Percentiles rank a stretch among this genome's conserved stretches.
Evolutionary conservation across 2,113 vertebrate genomes (phyloP).

Genomic region (Myiozetetes cayanensis): DNA sequence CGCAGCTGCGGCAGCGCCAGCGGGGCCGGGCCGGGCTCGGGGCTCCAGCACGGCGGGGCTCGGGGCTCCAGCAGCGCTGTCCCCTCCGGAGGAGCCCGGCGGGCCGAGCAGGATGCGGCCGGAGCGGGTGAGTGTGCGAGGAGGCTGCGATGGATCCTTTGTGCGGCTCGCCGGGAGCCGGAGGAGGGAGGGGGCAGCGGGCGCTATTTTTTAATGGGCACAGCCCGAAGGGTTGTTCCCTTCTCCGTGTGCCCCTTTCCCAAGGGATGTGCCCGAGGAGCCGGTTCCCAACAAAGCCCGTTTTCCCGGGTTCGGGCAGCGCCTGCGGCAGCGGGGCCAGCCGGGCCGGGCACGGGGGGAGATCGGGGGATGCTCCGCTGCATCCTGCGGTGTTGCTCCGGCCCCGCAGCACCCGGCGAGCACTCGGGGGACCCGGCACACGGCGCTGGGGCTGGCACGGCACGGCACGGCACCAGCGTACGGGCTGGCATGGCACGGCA

Average conservation of each 20-base stretch:
- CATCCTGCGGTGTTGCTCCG: neutral
- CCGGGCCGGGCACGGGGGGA: neutral
- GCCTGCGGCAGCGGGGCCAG: neutral
- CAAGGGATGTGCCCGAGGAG: neutral
- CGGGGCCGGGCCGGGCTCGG: neutral
- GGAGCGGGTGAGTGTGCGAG: constrained; percentile 38
- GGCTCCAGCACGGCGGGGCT: neutral
- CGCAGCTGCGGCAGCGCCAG: neutral
- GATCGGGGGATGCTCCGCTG: neutral
- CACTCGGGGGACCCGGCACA: neutral
- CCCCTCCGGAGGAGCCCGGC: neutral
- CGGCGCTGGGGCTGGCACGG: neutral
- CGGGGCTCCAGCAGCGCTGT: neutral
- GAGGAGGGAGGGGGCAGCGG: neutral
- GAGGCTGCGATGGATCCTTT: neutral
- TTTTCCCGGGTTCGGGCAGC: neutral
- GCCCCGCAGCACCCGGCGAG: neutral
- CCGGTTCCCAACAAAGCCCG: neutral
- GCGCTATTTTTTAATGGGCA: neutral
- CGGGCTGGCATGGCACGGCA: neutral
- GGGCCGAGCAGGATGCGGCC: neutral
- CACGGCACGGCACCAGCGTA: neutral
- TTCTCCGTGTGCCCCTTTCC: neutral
- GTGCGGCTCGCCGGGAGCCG: neutral
- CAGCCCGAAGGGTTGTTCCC: neutral